These are phyloP conservation scores for Cavia aperea DNA, from an alignment of 2,113 vertebrate species.

Conservation along the genomic window DNA sequence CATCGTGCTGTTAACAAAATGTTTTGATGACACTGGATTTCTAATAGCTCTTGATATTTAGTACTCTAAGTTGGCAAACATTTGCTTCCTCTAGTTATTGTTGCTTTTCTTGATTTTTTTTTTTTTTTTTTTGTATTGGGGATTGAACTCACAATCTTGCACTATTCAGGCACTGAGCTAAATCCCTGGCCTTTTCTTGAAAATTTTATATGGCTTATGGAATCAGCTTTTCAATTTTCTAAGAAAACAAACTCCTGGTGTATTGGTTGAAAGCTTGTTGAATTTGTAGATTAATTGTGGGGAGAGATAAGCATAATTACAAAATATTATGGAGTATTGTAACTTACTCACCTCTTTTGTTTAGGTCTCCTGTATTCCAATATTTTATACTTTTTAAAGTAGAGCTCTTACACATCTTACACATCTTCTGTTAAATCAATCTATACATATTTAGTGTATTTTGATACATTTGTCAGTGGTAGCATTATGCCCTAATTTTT, in stretches of 20 bases:
- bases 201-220: background rate
- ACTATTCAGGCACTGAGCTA: too few relatives aligned
- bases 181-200: background rate
- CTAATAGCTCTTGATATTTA: background rate
- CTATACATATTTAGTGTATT: background rate
- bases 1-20: background rate
- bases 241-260: background rate
- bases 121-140: too few relatives aligned
- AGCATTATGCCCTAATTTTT: background rate
- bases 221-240: background rate
- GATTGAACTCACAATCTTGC: too few relatives aligned
- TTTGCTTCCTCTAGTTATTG: background rate
- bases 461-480: background rate
- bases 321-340: background rate
- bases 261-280: background rate
- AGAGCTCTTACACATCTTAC: background rate
- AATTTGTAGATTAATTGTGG: background rate
- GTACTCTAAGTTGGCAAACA: background rate
- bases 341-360: background rate
- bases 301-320: background rate
- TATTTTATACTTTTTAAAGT: background rate
- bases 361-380: background rate
- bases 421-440: background rate
- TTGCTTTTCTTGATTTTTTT: background rate
- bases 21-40: background rate